These are phyloP conservation scores for Sinocyclocheilus anshuiensis DNA, from an alignment of 2,113 vertebrate species.

Conservation along the genomic window DNA sequence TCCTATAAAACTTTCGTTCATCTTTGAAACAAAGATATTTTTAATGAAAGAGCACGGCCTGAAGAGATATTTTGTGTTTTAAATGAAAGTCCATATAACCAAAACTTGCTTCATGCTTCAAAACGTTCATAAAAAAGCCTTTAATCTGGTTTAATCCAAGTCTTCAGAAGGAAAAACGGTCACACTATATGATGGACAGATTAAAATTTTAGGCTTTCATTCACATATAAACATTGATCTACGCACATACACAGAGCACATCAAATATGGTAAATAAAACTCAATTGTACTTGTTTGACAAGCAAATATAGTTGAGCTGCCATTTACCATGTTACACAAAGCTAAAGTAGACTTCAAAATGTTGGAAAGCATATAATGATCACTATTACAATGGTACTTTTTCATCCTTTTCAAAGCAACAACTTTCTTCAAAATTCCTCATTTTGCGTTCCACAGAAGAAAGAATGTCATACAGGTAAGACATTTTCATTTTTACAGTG, in stretches of 20 bases:
- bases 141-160: not conserved
- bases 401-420: not conserved
- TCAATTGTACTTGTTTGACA: too few species aligned
- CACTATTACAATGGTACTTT: not conserved
- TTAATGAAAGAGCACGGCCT: too few species aligned
- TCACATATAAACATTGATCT: too few species aligned
- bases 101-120: not conserved
- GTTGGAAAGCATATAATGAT: not conserved
- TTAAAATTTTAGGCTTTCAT: not conserved
- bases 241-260: too few species aligned
- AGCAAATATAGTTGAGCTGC: too few species aligned
- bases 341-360: not conserved
- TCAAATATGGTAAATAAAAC: too few species aligned
- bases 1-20: too few species aligned
- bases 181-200: not conserved
- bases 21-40: too few species aligned
- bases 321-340: not conserved
- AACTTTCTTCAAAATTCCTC: not conserved
- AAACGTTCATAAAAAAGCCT: not conserved
- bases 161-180: not conserved
- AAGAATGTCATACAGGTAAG: not conserved
- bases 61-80: too few species aligned
- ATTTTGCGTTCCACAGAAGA: not conserved
- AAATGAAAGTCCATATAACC: too few species aligned
- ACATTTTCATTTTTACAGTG: not conserved